Percentiles rank a stretch among this genome's conserved stretches.
phyloP scores from a whole-genome alignment of 2,113 vertebrate species.

The Sclerurus mexicanus region DNA sequence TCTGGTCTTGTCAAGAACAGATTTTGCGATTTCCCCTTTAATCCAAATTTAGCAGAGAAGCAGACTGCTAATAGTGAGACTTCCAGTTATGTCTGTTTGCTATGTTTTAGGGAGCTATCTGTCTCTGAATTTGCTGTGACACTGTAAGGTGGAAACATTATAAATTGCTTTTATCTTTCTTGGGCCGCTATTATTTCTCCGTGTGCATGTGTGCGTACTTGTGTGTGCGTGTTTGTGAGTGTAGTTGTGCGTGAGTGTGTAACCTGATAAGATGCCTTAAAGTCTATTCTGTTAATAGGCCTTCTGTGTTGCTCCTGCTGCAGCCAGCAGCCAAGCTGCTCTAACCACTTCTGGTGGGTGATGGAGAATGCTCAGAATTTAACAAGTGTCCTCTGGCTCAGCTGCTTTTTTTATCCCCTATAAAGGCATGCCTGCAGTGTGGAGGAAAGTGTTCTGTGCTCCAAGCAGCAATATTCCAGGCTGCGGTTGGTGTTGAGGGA shows the following conservation, averaged over 20 bases:
- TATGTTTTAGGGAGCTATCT: not conserved
- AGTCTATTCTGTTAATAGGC: not conserved
- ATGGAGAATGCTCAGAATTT: constrained; percentile 43
- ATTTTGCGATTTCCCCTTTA: not conserved
- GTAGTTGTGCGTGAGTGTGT: not conserved
- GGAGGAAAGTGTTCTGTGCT: not conserved
- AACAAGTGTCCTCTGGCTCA: not conserved
- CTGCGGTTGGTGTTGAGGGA: not conserved
- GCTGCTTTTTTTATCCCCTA: not conserved
- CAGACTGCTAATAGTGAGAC: not conserved
- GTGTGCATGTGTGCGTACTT: fast-evolving
- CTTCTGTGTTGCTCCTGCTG: not conserved
- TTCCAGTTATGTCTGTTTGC: not conserved
- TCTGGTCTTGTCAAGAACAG: not conserved
- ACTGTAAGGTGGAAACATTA: not conserved
- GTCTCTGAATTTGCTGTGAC: not conserved
- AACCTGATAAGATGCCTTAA: not conserved
- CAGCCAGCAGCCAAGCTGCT: constrained; percentile 2
- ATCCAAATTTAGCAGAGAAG: constrained; percentile 1
- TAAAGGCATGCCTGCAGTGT: not conserved
- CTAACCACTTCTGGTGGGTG: not conserved
- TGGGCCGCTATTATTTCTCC: not conserved
- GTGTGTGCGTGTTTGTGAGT: not conserved
- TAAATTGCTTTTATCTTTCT: not conserved
- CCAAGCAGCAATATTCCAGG: not conserved